These are phyloP conservation scores for Oceanites oceanicus DNA, from an alignment of 2,113 vertebrate species.

Conservation along the genomic window DNA sequence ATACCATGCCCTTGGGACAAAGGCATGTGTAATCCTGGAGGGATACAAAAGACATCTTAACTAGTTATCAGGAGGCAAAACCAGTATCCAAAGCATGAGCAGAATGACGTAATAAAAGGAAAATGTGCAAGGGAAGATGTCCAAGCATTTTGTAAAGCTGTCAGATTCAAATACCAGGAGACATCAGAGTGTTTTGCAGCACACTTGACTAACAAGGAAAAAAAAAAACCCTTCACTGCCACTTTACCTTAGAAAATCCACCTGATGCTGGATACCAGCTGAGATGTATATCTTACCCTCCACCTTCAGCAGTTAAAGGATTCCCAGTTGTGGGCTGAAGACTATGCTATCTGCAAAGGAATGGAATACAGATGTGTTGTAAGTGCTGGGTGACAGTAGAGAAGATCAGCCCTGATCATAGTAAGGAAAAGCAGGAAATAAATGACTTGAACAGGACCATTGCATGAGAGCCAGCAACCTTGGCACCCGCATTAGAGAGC, in stretches of 20 bases:
- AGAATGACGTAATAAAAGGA: neutral
- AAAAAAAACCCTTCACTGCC: neutral
- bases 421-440: neutral
- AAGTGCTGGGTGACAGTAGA: neutral
- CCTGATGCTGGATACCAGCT: neutral
- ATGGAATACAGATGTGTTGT: neutral
- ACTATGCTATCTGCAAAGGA: neutral
- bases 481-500: neutral
- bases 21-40: neutral
- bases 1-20: neutral
- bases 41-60: neutral
- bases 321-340: neutral
- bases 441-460: neutral
- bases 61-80: neutral
- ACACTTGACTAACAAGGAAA: neutral
- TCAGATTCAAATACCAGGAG: neutral
- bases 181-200: neutral
- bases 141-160: neutral
- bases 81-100: neutral
- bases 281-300: fast-evolving
- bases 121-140: neutral
- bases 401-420: neutral
- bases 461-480: neutral
- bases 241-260: neutral
- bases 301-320: neutral